Evolutionary conservation across 1,140 invertebrate genomes (phyloP).

Genomic region (Galleria mellonella): DNA sequence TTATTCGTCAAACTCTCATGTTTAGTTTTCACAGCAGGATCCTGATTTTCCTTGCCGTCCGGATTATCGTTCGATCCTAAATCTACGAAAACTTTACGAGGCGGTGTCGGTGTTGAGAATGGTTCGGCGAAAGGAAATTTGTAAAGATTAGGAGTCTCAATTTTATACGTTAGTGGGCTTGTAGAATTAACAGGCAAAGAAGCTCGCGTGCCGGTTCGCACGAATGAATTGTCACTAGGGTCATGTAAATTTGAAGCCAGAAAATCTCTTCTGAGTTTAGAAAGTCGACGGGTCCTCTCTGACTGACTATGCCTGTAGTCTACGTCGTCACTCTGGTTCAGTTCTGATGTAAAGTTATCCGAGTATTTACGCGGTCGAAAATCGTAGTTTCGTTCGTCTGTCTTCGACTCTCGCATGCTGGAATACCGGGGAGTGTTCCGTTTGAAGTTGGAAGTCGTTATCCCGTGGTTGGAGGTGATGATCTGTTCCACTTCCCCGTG

Average conservation of each 20-base stretch:
- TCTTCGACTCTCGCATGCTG: conserved; percentile 59
- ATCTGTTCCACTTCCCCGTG: conserved; percentile 56
- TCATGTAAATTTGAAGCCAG: conserved; percentile 62
- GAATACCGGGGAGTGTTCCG: conserved; percentile 56
- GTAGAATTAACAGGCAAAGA: conserved; percentile 47
- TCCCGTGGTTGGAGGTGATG: conserved; percentile 63
- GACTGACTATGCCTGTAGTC: conserved; percentile 56
- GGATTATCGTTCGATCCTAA: conserved; percentile 37
- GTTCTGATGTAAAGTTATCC: conserved; percentile 64
- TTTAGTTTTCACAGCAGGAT: conserved; percentile 31
- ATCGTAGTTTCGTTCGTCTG: conserved; percentile 45
- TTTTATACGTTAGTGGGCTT: conserved; percentile 48
- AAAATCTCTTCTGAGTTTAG: conserved; percentile 55
- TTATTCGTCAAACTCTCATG: conserved; percentile 42
- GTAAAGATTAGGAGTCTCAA: conserved; percentile 61
- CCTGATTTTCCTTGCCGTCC: conserved; percentile 41
- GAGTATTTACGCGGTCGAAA: conserved; percentile 61
- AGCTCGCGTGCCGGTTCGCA: conserved; percentile 48
- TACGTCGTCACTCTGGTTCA: conserved; percentile 57
- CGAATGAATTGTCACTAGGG: conserved; percentile 42
- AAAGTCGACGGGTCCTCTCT: conserved; percentile 57
- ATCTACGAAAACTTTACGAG: conserved; percentile 44
- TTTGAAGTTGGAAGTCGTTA: conserved; percentile 61
- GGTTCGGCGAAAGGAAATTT: conserved; percentile 71
- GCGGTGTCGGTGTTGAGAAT: conserved; percentile 55